Conservation (phyloP, 2,797 vertebrate genomes). For the Adelosebastes latens region DNA sequence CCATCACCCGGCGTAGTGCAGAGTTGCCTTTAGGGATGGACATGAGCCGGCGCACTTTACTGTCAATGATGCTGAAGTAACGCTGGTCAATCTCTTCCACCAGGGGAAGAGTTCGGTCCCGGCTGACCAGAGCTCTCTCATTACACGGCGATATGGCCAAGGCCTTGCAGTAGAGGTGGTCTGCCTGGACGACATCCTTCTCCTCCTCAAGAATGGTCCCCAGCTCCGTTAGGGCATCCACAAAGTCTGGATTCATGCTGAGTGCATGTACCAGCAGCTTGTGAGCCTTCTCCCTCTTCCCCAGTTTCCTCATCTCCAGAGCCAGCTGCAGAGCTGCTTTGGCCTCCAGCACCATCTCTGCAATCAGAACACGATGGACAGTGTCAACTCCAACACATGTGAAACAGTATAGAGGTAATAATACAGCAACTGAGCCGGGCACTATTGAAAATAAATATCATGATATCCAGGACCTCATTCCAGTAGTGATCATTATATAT, state of each 20-base stretch:
- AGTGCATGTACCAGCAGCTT: slow-evolving; percentile 94
- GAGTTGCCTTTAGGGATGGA: slow-evolving; percentile 96
- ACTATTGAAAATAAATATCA: background rate
- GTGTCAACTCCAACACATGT: background rate
- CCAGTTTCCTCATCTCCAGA: slow-evolving; percentile 93
- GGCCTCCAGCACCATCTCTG: slow-evolving; percentile 90
- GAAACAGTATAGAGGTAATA: background rate
- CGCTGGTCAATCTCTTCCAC: slow-evolving; percentile 98
- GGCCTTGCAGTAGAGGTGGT: slow-evolving; percentile 94
- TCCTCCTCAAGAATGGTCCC: slow-evolving; percentile 96
- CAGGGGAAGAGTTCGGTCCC: slow-evolving; percentile 92
- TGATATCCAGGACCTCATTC: background rate
- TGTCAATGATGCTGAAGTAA: slow-evolving; percentile 93
- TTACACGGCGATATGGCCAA: slow-evolving; percentile 91
- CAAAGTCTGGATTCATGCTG: slow-evolving; percentile 92
- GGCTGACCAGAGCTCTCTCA: slow-evolving; percentile 90
- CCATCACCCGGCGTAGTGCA: slow-evolving; percentile 92
- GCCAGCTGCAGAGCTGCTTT: slow-evolving; percentile 92
- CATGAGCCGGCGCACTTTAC: slow-evolving; percentile 94
- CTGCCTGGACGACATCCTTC: slow-evolving; percentile 94
- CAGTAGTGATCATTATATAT: no score
- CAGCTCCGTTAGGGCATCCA: slow-evolving; percentile 93
- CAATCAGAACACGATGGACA: slow-evolving; percentile 10
- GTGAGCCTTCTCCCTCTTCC: slow-evolving; percentile 94
- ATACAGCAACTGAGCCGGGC: background rate